Evolutionary conservation across 2,888 invertebrate species (phyloP).

Genomic region (Agrilus mali): DNA sequence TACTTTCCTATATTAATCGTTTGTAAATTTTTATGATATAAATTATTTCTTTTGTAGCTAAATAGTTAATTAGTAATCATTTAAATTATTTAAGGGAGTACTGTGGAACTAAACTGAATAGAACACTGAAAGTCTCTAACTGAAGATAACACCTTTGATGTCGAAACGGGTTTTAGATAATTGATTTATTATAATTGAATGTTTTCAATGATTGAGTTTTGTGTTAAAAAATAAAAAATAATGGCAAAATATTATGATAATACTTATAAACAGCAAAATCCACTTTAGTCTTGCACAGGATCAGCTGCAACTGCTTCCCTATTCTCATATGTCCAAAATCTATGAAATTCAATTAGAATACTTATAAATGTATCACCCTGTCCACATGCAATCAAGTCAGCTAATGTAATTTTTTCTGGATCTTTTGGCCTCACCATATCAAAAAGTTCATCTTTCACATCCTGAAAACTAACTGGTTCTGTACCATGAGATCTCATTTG

Average conservation of each 20-base stretch:
- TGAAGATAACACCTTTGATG: too few species aligned
- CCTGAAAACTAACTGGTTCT: constrained; percentile 84
- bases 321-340: constrained; percentile 95
- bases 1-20: too few species aligned
- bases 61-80: too few species aligned
- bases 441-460: constrained; percentile 94
- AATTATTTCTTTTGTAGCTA: too few species aligned
- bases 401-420: constrained; percentile 70
- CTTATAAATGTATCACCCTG: constrained; percentile 90
- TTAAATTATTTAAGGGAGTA: too few species aligned
- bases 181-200: too few species aligned
- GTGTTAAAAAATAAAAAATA: too few species aligned
- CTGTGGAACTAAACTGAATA: too few species aligned
- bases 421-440: constrained; percentile 92
- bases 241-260: constrained; percentile 24
- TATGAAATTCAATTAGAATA: constrained; percentile 88
- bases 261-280: not conserved
- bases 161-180: too few species aligned
- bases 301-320: constrained; percentile 67
- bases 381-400: constrained; percentile 74
- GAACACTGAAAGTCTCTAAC: too few species aligned
- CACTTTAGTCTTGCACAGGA: constrained; percentile 28
- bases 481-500: constrained; percentile 79
- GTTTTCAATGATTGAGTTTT: too few species aligned
- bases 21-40: too few species aligned